phyloP scores from a whole-genome alignment of 2,888 invertebrate genomes.

The Branchipolynoe longqiensis region DNA sequence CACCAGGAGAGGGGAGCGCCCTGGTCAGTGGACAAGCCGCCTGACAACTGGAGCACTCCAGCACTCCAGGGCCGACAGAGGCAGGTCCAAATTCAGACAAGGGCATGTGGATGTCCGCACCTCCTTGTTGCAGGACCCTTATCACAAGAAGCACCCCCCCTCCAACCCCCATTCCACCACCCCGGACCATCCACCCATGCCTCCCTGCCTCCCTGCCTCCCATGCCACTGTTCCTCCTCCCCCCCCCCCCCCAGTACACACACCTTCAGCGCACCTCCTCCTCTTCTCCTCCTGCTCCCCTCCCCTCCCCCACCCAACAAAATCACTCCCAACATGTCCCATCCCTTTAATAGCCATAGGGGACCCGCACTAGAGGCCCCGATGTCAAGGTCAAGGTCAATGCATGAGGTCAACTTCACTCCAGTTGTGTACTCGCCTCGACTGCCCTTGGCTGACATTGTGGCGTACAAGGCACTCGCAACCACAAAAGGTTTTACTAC shows the following conservation, averaged over 20 bases:
- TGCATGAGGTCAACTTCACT: too few species aligned
- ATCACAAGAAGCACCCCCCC: too few species aligned
- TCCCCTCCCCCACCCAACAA: neutral
- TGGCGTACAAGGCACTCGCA: too few species aligned
- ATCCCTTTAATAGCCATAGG: too few species aligned
- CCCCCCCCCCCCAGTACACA: neutral
- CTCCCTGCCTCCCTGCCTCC: neutral
- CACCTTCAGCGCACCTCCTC: neutral
- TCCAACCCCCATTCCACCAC: neutral
- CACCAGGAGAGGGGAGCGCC: conserved; percentile 27
- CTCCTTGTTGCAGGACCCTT: too few species aligned
- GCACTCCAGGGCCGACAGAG: neutral
- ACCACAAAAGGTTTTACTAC: too few species aligned
- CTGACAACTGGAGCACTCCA: conserved; percentile 8
- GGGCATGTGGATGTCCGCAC: conserved; percentile 2
- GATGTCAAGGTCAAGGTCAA: conserved; percentile 21
- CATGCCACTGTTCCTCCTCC: neutral
- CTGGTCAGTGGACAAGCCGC: neutral
- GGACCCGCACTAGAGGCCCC: neutral
- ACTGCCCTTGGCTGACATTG: too few species aligned
- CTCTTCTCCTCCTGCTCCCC: neutral
- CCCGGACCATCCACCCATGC: neutral
- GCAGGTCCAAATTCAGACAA: neutral
- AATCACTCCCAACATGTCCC: too few species aligned
- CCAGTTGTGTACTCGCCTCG: too few species aligned